Evolutionary conservation across 2,888 invertebrate genomes (phyloP).

Genomic region (Octodonta nipae): DNA sequence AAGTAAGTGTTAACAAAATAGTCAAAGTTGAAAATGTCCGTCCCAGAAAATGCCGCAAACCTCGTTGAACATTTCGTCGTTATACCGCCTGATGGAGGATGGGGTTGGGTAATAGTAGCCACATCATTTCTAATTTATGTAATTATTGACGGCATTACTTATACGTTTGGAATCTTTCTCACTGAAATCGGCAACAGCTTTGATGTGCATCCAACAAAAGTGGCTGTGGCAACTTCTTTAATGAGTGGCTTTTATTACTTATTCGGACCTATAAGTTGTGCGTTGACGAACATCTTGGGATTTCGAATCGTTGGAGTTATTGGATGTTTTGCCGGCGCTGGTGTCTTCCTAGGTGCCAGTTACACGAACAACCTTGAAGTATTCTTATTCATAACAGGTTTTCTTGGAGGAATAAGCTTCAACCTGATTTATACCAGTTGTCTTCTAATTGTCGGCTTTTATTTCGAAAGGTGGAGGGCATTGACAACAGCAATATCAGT

Average conservation of each 20-base stretch:
- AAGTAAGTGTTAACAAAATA: no score
- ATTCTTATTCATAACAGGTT: constrained; percentile 23
- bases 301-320: constrained; percentile 23
- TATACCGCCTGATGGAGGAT: constrained; percentile 47
- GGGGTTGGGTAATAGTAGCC: constrained; percentile 46
- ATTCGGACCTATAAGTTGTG: constrained; percentile 28
- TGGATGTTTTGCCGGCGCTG: constrained; percentile 21
- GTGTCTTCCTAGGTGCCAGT: constrained; percentile 19
- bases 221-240: constrained; percentile 24
- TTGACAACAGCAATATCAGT: constrained; percentile 61
- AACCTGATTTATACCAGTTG: constrained; percentile 59
- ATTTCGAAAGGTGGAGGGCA: constrained; percentile 58
- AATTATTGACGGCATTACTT: constrained; percentile 45
- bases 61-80: constrained; percentile 23
- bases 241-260: constrained; percentile 26
- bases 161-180: constrained; percentile 46
- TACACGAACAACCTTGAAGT: constrained; percentile 12
- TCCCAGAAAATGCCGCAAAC: no score
- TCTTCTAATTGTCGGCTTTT: constrained; percentile 58
- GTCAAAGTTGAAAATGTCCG: no score
- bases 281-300: constrained; percentile 26
- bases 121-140: constrained; percentile 43
- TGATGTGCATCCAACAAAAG: constrained; percentile 17
- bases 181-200: constrained; percentile 23
- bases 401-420: constrained; percentile 40